These are phyloP conservation scores for Xylocopa sonorina DNA, from an alignment of 1,140 invertebrate genomes.

Conservation along the genomic window DNA sequence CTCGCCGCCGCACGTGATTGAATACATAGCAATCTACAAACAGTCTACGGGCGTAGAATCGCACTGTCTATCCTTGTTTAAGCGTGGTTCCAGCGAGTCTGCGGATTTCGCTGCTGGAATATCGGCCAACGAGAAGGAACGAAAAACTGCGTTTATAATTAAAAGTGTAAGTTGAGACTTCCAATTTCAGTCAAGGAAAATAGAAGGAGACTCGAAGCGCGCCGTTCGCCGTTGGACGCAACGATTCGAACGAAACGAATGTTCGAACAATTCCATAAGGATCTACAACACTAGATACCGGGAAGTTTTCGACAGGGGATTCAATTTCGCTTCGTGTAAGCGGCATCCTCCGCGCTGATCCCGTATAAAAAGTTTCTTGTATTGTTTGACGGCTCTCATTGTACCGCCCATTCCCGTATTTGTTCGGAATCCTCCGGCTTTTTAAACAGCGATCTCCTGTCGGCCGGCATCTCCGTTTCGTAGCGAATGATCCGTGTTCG, in stretches of 20 bases:
- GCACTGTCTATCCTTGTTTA: not conserved
- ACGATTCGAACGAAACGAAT: not conserved
- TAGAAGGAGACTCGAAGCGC: no score
- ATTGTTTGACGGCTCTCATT: conserved; percentile 58
- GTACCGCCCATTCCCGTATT: conserved; percentile 33
- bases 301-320: conserved; percentile 40
- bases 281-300: not conserved
- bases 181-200: no score
- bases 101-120: no score
- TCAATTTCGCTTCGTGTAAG: conserved; percentile 54
- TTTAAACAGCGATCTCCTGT: conserved; percentile 41
- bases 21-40: conserved; percentile 66
- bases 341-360: conserved; percentile 28
- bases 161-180: no score
- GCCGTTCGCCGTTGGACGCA: no score
- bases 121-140: no score
- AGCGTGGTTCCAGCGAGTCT: not conserved
- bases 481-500: conserved; percentile 38
- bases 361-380: conserved; percentile 41
- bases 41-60: conserved; percentile 43
- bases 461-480: conserved; percentile 37
- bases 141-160: no score
- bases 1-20: conserved; percentile 42
- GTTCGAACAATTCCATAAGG: not conserved
- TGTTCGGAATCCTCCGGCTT: conserved; percentile 30